Conservation (phyloP, 1,140 invertebrate genomes). For the Bombus affinis region DNA sequence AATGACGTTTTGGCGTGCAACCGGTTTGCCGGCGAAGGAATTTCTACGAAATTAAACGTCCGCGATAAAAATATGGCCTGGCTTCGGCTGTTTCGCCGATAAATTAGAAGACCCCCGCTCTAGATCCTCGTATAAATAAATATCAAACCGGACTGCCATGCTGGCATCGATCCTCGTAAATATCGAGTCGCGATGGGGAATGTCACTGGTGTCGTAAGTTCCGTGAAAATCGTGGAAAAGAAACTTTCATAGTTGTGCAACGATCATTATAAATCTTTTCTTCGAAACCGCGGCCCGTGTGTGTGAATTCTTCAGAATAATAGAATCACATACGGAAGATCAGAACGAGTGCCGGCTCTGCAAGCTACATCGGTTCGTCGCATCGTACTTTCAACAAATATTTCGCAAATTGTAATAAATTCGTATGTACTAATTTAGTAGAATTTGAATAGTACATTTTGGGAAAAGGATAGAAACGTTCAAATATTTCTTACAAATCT, state of each 20-base stretch:
- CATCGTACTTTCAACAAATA: no score
- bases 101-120: slow-evolving; percentile 42
- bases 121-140: slow-evolving; percentile 49
- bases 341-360: not conserved
- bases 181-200: not conserved
- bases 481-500: no score
- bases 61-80: slow-evolving; percentile 47
- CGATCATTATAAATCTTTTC: slow-evolving; percentile 9
- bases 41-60: slow-evolving; percentile 55
- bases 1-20: slow-evolving; percentile 51
- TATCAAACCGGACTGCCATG: slow-evolving; percentile 20
- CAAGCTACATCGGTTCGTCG: no score
- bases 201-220: not conserved
- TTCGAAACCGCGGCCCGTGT: not conserved
- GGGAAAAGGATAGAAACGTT: no score
- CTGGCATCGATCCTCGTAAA: slow-evolving; percentile 22
- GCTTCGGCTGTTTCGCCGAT: slow-evolving; percentile 27
- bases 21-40: slow-evolving; percentile 48
- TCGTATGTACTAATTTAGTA: no score
- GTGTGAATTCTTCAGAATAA: not conserved
- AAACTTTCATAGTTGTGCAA: not conserved
- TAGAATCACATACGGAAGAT: not conserved
- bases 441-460: no score
- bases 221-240: not conserved
- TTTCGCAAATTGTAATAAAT: no score